Conservation (phyloP, 2,888 invertebrate species). For the Drosophila borborema region DNA sequence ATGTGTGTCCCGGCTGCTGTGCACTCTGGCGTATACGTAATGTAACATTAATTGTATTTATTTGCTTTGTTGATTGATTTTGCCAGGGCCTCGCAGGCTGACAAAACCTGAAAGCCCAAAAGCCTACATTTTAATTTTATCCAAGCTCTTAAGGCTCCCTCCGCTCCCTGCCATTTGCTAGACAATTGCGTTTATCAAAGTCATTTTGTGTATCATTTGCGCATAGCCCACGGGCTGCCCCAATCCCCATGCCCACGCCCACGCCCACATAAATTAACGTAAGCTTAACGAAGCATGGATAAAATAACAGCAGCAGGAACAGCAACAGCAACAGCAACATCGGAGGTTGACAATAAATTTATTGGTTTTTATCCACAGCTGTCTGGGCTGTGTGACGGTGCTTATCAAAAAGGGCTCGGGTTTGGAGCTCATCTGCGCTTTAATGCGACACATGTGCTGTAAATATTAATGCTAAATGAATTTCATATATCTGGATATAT, state of each 20-base stretch:
- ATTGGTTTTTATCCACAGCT: constrained; percentile 67
- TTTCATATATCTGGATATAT: constrained; percentile 24
- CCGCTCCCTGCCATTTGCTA: constrained; percentile 29
- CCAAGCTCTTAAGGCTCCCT: constrained; percentile 1
- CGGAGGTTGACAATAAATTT: constrained; percentile 68
- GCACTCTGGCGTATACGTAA: constrained; percentile 68
- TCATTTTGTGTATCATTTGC: constrained; percentile 62
- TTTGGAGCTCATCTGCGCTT: constrained; percentile 27
- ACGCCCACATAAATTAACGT: constrained; percentile 73
- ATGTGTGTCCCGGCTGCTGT: constrained; percentile 17
- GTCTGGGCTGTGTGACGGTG: constrained; percentile 20
- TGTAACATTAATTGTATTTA: constrained; percentile 76
- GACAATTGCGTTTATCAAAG: constrained; percentile 76
- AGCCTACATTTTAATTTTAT: constrained; percentile 43
- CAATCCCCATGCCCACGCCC: constrained; percentile 51
- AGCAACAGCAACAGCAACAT: constrained; percentile 25
- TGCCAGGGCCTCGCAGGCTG: constrained; percentile 13
- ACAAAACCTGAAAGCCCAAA: not conserved
- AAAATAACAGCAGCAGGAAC: constrained; percentile 14
- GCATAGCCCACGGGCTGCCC: constrained; percentile 27
- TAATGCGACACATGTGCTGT: constrained; percentile 25
- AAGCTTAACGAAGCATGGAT: constrained; percentile 69
- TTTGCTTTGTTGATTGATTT: constrained; percentile 77
- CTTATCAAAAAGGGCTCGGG: constrained; percentile 61
- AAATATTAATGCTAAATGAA: constrained; percentile 58